Evolutionary conservation across 1,140 invertebrate genomes (phyloP).

Genomic region (Bombus huntii): DNA sequence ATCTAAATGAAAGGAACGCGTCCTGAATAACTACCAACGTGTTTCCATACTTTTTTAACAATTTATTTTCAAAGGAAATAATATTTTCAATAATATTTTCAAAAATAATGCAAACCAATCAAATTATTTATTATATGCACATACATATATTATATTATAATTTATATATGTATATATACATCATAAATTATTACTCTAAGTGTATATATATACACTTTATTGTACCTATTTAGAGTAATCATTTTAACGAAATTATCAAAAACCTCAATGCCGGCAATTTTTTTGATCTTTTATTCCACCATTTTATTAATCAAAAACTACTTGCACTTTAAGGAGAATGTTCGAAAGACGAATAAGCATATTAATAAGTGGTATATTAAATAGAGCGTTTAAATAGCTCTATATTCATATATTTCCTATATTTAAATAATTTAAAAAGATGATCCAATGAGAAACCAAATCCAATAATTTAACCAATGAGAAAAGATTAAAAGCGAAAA

Average conservation of each 20-base stretch:
- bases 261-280: background rate
- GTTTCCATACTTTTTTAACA: background rate
- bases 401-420: background rate
- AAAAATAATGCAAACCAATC: too few species aligned
- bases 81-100: constrained; percentile 1
- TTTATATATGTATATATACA: too few species aligned
- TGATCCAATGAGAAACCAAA: background rate
- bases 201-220: too few species aligned
- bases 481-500: background rate
- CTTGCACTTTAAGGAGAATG: too few species aligned
- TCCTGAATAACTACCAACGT: constrained; percentile 36
- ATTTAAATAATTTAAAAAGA: background rate
- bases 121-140: too few species aligned
- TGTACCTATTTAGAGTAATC: background rate
- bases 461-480: background rate
- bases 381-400: background rate
- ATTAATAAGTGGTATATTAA: background rate
- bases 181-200: too few species aligned
- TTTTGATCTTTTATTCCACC: background rate
- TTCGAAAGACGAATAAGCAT: background rate
- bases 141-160: too few species aligned
- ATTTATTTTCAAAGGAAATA: background rate
- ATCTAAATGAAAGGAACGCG: constrained; percentile 50
- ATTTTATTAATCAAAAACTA: too few species aligned
- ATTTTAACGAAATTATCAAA: background rate